Base-by-base conservation (phyloP, 2,888 invertebrate species). In the Lathronympha strigana region DNA sequence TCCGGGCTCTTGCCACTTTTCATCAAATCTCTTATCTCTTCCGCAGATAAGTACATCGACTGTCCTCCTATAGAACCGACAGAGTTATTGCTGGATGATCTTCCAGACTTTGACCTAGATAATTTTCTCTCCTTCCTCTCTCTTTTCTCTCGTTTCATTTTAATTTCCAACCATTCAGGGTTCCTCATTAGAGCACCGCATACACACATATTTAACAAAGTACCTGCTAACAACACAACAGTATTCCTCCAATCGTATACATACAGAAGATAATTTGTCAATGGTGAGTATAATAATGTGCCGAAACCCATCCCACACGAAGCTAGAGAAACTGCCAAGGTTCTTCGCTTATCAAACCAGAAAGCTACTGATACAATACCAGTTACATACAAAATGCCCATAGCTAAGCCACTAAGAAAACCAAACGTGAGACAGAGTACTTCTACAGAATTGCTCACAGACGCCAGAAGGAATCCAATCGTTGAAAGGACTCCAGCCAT, bases 321-420 rank as follows among this genome's bases (percentile, higher is more conserved):
- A 0, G 97, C 96, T 63, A 98, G 88, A 5, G 97, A 96, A 0
- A 97, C 97, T 1, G 98, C 98, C 68, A 97, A 92, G 31, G 96
- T 96, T 58, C 97, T 93, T 80, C 95, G 95, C 80, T 96, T 96
- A 76, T 98, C 97, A 77, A 98, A 98, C 95, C 97, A 98, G 81
- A 97, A 97, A 0, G 98, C 97, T 45, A 98, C 96, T 45, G 96
- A 96, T 0, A 98, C 97, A 2, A 98, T 97, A 5, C 97, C 96
- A 1, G 97, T 96, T 21, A 97, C 97, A 81, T 97, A 97, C 73
- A 96, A 94, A 66, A 97, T 89, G 13, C 97, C 97, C 84, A 98
- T 92, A 0, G 97, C 97, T 61, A 97, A 81, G 0, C 97, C 97
- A 50, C 97, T 95, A 49, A 97, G 90, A 4, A 97, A 93, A 4